Evolutionary conservation across 2,888 invertebrate species (phyloP), one percentile per base, ranked within the genome.

Genomic region (Sinhomidia bicolor): DNA sequence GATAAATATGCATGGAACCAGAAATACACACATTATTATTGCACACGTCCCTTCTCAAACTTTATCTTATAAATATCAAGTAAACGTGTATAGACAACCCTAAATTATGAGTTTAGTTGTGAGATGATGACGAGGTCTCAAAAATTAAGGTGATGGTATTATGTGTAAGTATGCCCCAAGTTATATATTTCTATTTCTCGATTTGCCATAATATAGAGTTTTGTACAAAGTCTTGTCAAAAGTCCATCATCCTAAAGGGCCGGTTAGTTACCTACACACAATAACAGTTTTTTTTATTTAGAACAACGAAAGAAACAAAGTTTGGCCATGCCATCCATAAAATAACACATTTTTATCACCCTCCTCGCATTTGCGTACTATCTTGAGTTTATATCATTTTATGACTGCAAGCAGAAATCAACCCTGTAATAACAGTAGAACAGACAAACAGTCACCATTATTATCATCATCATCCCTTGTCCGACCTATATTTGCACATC

Each of bases 301-400:
- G 26, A 2, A 60, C 1, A 10, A 23, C 12, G 23, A 60, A 23
- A 17, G 17, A 60, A 65, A 29, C 23, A 54, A 57, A 84, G 47
- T 78, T 80, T 65, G 44, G 68, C 41, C 23, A 51, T 74, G 68
- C 41, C 23, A 51, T 74, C 60, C 76, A 76, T 54, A 47, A 74
- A 87, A 82, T 65, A 65, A 47, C 54, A 82, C 29, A 81, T 41
- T 82, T 82, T 82, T 76, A 82, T 87, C 82, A 51, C 62, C 60
- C 60, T 54, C 76, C 26, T 57, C 65, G 60, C 76, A 74, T 86
- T 80, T 80, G 57, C 86, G 10, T n/a, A 32, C 47, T 82, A 82
- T 87, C 86, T 87, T 41, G 17, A 23, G 41, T 44, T 74, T 36
- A 20, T 36, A 87, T 87, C 74, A 60, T 44, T 74, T 44, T 47